Conservation (phyloP, 2,888 invertebrate genomes). For the Aphodius sticticus region DNA sequence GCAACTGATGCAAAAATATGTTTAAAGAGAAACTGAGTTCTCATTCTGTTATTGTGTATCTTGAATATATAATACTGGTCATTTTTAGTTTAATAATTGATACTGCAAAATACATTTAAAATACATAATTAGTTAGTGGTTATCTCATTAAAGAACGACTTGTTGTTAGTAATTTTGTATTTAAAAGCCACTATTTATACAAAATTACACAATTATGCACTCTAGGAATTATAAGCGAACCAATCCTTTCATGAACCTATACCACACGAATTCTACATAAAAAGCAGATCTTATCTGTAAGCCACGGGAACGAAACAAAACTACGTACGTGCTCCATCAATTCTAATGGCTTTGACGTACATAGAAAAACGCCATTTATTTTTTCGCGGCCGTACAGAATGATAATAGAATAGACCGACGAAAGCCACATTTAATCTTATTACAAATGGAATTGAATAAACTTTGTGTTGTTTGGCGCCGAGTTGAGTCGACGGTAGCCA, state of each 20-base stretch:
- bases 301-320: background rate
- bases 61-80: too few species aligned
- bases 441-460: slow-evolving; percentile 16
- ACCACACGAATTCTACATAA: background rate
- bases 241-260: background rate
- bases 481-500: slow-evolving; percentile 11
- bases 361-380: slow-evolving; percentile 4
- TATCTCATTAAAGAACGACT: background rate
- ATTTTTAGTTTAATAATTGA: too few species aligned
- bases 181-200: background rate
- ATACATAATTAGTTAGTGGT: too few species aligned
- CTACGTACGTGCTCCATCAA: background rate
- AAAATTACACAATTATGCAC: background rate
- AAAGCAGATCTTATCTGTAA: background rate
- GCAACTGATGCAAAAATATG: too few species aligned
- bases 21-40: too few species aligned
- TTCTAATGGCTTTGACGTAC: background rate
- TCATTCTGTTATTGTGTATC: too few species aligned
- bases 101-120: too few species aligned
- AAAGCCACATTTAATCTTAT: background rate
- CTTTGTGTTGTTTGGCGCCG: slow-evolving; percentile 7
- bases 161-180: background rate
- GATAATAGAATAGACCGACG: background rate
- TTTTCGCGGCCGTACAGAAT: background rate
- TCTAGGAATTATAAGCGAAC: background rate